Evolutionary conservation across 2,797 vertebrate genomes (phyloP).

Genomic region (Betta splendens): DNA sequence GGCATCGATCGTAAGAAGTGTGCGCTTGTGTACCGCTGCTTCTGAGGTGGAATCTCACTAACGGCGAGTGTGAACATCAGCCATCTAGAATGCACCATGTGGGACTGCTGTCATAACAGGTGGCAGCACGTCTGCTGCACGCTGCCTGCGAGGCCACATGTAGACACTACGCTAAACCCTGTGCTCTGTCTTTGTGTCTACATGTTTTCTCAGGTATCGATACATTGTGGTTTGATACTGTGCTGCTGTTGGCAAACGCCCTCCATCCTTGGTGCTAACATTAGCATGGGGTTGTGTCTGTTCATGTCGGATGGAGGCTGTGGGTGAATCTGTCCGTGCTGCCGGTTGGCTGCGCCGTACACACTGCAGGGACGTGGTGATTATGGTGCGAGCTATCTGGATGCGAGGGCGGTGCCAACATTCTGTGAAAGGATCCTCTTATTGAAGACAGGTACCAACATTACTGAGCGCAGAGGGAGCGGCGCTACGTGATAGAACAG

Average conservation of each 20-base stretch:
- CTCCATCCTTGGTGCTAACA: constrained; percentile 67
- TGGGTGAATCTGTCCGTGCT: constrained; percentile 74
- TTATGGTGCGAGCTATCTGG: constrained; percentile 65
- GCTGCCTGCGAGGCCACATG: constrained; percentile 14
- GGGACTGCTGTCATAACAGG: constrained; percentile 57
- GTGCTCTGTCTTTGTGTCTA: constrained; percentile 11
- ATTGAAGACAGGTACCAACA: constrained; percentile 60
- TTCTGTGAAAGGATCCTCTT: constrained; percentile 61
- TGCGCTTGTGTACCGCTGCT: constrained; percentile 52
- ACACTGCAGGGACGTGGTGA: constrained; percentile 68
- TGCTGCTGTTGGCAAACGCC: constrained; percentile 34
- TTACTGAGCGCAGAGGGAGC: constrained; percentile 33
- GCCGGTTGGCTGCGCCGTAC: constrained; percentile 78
- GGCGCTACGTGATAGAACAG: constrained; percentile 62
- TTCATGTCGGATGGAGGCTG: constrained; percentile 71
- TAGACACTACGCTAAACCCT: constrained; percentile 4
- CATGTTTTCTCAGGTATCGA: constrained; percentile 45
- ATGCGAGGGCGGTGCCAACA: constrained; percentile 42
- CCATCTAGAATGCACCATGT: constrained; percentile 47
- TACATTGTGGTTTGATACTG: constrained; percentile 38
- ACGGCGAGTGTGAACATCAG: constrained; percentile 61
- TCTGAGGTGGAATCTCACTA: constrained; percentile 51
- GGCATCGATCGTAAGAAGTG: constrained; percentile 66
- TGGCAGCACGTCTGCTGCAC: constrained; percentile 39
- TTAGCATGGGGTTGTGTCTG: constrained; percentile 65